These are phyloP conservation scores for Chelonus formosanus DNA, from an alignment of 2,888 invertebrate species.

Conservation along the genomic window DNA sequence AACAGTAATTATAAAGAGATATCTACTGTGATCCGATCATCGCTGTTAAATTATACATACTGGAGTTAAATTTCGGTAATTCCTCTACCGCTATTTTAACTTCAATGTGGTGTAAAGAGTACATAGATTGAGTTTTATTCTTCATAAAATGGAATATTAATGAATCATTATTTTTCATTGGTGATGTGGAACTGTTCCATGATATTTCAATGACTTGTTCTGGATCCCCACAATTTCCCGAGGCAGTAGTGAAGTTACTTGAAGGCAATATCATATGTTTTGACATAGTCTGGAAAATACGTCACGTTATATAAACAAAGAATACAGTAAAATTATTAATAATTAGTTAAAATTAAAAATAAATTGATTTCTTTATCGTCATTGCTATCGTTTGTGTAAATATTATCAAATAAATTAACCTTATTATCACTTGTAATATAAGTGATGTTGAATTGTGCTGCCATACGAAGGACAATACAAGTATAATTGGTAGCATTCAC, in stretches of 20 bases:
- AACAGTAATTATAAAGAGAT: neutral
- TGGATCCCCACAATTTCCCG: slow-evolving; percentile 62
- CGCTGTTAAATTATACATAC: slow-evolving; percentile 41
- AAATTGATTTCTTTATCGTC: too few relatives aligned
- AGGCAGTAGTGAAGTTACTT: slow-evolving; percentile 57
- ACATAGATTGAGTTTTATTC: slow-evolving; percentile 52
- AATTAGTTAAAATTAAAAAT: too few relatives aligned
- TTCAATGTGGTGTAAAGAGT: slow-evolving; percentile 51
- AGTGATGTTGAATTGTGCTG: slow-evolving; percentile 72
- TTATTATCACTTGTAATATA: slow-evolving; percentile 65
- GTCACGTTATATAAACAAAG: slow-evolving; percentile 16
- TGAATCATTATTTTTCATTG: slow-evolving; percentile 43
- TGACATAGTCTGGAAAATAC: slow-evolving; percentile 56
- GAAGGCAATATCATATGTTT: slow-evolving; percentile 63
- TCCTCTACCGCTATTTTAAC: slow-evolving; percentile 51
- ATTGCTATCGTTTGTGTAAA: too few relatives aligned
- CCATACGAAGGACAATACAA: slow-evolving; percentile 75
- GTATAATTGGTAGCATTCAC: slow-evolving; percentile 67
- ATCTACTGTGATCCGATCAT: slow-evolving; percentile 1
- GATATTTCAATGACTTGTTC: slow-evolving; percentile 59
- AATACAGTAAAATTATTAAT: slow-evolving; percentile 6
- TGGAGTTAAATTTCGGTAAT: slow-evolving; percentile 57
- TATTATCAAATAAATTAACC: slow-evolving; percentile 41
- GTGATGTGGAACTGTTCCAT: slow-evolving; percentile 58
- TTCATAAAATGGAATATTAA: slow-evolving; percentile 65